These are phyloP conservation scores for Brienomyrus longianalis DNA, from an alignment of 2,113 vertebrate species.

Conservation along the genomic window DNA sequence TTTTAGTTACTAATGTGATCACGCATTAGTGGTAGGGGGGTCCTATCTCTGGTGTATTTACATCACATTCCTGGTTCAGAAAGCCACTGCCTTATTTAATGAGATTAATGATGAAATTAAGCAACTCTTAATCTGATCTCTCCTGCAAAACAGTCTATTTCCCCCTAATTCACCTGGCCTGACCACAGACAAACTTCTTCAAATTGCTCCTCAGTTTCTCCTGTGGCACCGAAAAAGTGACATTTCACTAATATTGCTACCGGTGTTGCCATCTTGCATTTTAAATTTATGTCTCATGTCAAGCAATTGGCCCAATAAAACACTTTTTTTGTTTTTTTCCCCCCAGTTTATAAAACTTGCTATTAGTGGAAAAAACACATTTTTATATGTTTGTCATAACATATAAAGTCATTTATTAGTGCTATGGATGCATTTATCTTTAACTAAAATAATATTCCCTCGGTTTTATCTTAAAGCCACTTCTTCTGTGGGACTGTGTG, in stretches of 20 bases:
- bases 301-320: not conserved
- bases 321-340: not conserved
- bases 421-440: not conserved
- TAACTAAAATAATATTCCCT: not conserved
- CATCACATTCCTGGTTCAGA: not conserved
- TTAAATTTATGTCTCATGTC: not conserved
- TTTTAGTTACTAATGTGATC: not conserved
- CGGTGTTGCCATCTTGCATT: not conserved
- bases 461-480: not conserved
- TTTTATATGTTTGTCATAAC: not conserved
- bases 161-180: not conserved
- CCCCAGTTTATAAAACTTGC: not conserved
- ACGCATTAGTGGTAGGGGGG: not conserved
- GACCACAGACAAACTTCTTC: not conserved
- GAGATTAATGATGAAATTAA: not conserved
- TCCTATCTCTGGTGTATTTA: not conserved
- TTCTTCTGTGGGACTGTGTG: not conserved
- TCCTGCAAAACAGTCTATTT: not conserved
- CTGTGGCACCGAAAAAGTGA: not conserved
- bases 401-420: not conserved
- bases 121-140: not conserved
- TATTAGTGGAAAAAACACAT: not conserved
- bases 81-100: not conserved
- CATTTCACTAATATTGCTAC: not conserved
- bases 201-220: not conserved